Conservation (phyloP, 30 jellyfish, hydroid and myxozoan species). For the Morbakka virulenta region DNA sequence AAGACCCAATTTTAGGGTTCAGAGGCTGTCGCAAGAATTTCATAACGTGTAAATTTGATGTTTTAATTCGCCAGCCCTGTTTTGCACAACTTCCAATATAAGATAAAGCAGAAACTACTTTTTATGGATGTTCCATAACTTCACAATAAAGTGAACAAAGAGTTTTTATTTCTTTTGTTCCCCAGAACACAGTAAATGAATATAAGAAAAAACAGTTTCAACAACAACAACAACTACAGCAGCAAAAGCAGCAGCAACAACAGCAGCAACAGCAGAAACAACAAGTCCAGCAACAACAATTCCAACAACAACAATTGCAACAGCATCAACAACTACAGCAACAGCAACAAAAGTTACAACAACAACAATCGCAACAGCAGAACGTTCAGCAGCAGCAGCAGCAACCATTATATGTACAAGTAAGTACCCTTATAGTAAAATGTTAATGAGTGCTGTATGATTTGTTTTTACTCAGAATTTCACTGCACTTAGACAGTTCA, state of each 20-base stretch:
- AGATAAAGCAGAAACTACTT: too few relatives aligned
- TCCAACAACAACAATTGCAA: constrained; percentile 27
- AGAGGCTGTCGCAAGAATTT: too few relatives aligned
- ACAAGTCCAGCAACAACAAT: background rate
- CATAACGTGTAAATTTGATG: too few relatives aligned
- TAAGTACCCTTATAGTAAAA: too few relatives aligned
- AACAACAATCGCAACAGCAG: background rate
- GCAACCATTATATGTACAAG: too few relatives aligned
- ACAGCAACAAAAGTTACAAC: background rate
- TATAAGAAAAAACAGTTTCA: constrained; percentile 15
- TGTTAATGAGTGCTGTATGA: too few relatives aligned
- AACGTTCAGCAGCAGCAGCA: background rate
- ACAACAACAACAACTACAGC: constrained; percentile 42
- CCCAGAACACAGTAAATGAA: background rate
- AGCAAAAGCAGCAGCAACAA: constrained; percentile 36
- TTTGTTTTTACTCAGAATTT: too few relatives aligned
- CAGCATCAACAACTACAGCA: constrained; percentile 17
- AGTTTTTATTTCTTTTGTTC: background rate
- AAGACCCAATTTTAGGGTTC: too few relatives aligned
- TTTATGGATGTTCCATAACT: too few relatives aligned
- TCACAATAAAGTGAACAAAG: background rate
- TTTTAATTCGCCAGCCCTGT: too few relatives aligned
- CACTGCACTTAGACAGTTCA: too few relatives aligned
- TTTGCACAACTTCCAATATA: too few relatives aligned
- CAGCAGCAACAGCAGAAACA: constrained; percentile 32